Evolutionary conservation across 2,797 vertebrate genomes (phyloP).

Genomic region (Aratinga solstitialis): DNA sequence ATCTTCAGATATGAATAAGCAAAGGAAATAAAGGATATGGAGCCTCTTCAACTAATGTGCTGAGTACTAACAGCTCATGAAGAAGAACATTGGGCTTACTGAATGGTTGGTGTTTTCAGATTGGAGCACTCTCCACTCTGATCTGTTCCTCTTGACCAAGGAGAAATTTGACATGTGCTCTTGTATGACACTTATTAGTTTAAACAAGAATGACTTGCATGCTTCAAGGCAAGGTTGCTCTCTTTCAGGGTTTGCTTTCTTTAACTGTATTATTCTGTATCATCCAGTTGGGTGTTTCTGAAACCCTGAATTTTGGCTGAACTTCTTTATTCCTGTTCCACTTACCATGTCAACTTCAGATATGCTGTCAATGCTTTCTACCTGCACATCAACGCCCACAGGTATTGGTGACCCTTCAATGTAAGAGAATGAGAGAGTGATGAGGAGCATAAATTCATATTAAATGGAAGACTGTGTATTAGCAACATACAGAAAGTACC

Average conservation of each 20-base stretch:
- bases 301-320: background rate
- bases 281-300: background rate
- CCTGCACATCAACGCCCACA: conserved; percentile 90
- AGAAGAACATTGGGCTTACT: background rate
- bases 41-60: background rate
- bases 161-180: background rate
- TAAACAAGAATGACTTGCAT: background rate
- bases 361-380: conserved; percentile 93
- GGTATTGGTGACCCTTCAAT: conserved; percentile 86
- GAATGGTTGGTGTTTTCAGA: background rate
- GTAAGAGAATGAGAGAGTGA: conserved; percentile 18
- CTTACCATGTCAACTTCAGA: conserved; percentile 94
- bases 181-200: background rate
- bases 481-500: background rate
- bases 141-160: background rate
- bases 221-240: background rate
- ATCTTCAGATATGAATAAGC: background rate
- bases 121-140: background rate
- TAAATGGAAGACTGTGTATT: background rate
- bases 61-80: background rate
- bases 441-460: background rate
- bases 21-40: background rate
- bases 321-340: background rate
- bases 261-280: background rate
- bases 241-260: background rate